phyloP scores from a whole-genome alignment of 1,140 invertebrate genomes.

The Diorhabda carinulata region DNA sequence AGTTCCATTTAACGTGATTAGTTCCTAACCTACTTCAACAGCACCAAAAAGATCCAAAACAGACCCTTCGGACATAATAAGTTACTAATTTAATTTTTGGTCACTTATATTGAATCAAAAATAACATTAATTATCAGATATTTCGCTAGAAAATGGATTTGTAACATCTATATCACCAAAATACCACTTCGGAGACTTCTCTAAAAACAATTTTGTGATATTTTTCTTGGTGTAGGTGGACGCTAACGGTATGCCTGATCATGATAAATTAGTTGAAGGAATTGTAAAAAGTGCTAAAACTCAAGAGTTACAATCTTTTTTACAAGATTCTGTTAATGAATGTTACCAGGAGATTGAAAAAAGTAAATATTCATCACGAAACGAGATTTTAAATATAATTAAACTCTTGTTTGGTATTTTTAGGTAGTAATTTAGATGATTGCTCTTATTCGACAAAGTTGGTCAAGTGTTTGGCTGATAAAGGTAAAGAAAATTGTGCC shows the following conservation, averaged over 20 bases:
- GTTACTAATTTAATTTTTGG: too few relatives aligned
- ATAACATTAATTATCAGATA: too few relatives aligned
- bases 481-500: conserved; percentile 42
- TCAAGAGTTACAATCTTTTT: conserved; percentile 39
- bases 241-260: conserved; percentile 37
- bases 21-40: too few relatives aligned
- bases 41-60: too few relatives aligned
- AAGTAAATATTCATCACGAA: conserved; percentile 21
- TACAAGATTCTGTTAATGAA: conserved; percentile 42
- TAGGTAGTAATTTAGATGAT: conserved; percentile 34
- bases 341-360: conserved; percentile 41
- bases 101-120: too few relatives aligned
- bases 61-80: too few relatives aligned
- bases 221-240: conserved; percentile 33
- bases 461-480: conserved; percentile 41
- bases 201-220: too few relatives aligned
- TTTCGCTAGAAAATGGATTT: too few relatives aligned
- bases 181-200: too few relatives aligned
- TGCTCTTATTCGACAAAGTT: conserved; percentile 40
- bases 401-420: background rate
- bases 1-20: too few relatives aligned
- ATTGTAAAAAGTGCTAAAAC: conserved; percentile 32
- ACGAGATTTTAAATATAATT: background rate
- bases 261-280: conserved; percentile 32
- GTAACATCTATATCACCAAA: too few relatives aligned